Evolutionary conservation across 30 jellyfish, hydroid and myxozoan genomes (phyloP), one percentile per base, ranked within the genome.

Genomic region (Catostylus mosaicus): DNA sequence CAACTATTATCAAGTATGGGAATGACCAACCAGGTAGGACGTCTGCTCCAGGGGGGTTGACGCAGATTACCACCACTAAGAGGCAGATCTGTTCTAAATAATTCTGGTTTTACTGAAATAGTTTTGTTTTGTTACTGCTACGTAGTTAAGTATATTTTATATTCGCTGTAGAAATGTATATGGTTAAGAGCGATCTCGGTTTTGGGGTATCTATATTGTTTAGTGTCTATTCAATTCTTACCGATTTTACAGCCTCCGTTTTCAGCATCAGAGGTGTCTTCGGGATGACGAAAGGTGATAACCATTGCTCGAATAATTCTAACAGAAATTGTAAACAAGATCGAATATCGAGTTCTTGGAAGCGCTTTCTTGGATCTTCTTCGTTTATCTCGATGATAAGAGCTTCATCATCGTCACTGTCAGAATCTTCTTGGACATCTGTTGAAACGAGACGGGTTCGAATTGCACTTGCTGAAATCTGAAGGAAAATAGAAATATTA

Each of bases 251-350:
- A 54, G 98, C 98, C 48, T 91, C 98, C 50, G 86, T 91, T 51
- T 91, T 91, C 84, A 91, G 63, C 98, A 91, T 85, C 47, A 91
- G 54, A 23, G 98, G 98, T 63, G 98, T 77, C 77, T 91, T 91
- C 16, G 96, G 98, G 0, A 84, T 73, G 67, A 86, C 90, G 60
- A 51, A 91, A 0, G 90, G 90, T 18, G 98, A 91, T 65, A 91
- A 84, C 98, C 98, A 92, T 64, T 92, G 98, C 81, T 92, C 98
- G 76, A 79, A 92, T 51, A 86, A 71, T 65, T 92, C 98, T 89
- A 92, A 43, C 14, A 92, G 67, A 46, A 92, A 92, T 56, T 92
- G 98, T 37, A 92, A 72, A 48, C 98, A 92, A 1, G 98, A 92
- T 11, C 98, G 88, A 64, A 92, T 92, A 61, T 92, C 98, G 43